Evolutionary conservation across 1,140 invertebrate genomes (phyloP).

Genomic region (Danaus plexippus): DNA sequence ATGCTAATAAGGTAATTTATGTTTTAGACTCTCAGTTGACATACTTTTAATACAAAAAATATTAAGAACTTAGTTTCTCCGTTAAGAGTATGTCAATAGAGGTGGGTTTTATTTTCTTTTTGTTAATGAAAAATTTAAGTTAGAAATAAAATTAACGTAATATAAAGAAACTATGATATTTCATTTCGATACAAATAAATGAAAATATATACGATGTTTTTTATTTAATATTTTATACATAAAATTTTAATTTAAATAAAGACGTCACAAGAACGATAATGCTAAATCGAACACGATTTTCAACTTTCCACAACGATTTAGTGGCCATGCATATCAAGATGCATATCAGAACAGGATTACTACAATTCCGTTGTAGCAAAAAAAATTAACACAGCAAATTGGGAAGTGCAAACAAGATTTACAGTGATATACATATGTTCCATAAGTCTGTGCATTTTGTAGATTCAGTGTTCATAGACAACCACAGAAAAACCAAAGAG

Average conservation of each 20-base stretch:
- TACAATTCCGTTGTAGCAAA: constrained; percentile 41
- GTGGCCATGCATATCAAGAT: constrained; percentile 45
- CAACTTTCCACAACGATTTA: constrained; percentile 12
- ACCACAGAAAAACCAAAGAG: too few relatives aligned
- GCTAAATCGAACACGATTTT: constrained; percentile 9
- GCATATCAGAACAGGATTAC: constrained; percentile 30
- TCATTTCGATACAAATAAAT: constrained; percentile 16
- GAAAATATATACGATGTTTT: constrained; percentile 17
- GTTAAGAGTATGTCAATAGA: constrained; percentile 23
- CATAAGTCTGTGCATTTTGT: constrained; percentile 2
- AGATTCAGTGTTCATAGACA: too few relatives aligned
- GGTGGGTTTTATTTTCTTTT: constrained; percentile 15
- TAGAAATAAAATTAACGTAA: constrained; percentile 17
- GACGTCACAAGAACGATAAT: constrained; percentile 3
- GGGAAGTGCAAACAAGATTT: constrained; percentile 54
- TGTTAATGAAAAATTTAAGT: constrained; percentile 21
- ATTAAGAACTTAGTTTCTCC: not conserved
- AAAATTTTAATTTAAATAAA: constrained; percentile 7
- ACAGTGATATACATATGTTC: constrained; percentile 40
- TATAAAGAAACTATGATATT: constrained; percentile 21
- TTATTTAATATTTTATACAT: not conserved
- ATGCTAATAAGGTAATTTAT: constrained; percentile 56
- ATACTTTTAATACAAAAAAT: constrained; percentile 8
- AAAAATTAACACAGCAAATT: constrained; percentile 46
- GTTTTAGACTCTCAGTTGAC: constrained; percentile 27